Evolutionary conservation across 1,140 invertebrate genomes (phyloP).

Genomic region (Zaprionus vittiger): DNA sequence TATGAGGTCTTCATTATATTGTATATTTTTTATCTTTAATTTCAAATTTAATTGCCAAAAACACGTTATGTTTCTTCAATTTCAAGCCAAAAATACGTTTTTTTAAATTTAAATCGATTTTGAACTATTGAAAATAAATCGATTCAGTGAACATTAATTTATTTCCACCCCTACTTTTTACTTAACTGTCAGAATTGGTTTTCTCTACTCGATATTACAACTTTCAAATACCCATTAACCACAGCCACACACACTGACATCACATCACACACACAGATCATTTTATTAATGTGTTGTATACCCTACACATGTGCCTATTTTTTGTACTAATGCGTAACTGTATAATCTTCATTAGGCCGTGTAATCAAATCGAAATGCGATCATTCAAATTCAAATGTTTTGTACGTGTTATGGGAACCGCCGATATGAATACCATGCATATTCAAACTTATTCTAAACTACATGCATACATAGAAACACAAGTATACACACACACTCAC

Average conservation of each 20-base stretch:
- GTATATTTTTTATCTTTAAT: too few species aligned
- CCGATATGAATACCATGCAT: conserved; percentile 15
- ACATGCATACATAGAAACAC: conserved; percentile 4
- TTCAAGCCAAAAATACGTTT: too few species aligned
- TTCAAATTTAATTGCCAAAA: too few species aligned
- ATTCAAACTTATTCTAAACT: conserved; percentile 26
- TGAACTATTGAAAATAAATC: too few species aligned
- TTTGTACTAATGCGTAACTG: neutral
- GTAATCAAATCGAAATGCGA: neutral
- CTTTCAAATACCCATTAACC: neutral
- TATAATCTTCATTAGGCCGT: neutral
- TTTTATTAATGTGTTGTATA: conserved; percentile 17
- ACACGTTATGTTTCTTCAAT: too few species aligned
- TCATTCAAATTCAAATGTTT: neutral
- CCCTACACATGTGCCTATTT: conserved; percentile 29
- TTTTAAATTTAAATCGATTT: too few species aligned
- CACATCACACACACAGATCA: neutral
- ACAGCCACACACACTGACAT: neutral
- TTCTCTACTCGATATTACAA: neutral
- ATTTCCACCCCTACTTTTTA: neutral
- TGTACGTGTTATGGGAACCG: neutral
- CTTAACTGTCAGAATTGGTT: neutral
- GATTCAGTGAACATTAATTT: too few species aligned
- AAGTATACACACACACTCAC: neutral
- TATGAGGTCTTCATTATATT: too few species aligned